Base-by-base conservation (phyloP, 2,888 invertebrate genomes). In the Drosophila eohydei region DNA sequence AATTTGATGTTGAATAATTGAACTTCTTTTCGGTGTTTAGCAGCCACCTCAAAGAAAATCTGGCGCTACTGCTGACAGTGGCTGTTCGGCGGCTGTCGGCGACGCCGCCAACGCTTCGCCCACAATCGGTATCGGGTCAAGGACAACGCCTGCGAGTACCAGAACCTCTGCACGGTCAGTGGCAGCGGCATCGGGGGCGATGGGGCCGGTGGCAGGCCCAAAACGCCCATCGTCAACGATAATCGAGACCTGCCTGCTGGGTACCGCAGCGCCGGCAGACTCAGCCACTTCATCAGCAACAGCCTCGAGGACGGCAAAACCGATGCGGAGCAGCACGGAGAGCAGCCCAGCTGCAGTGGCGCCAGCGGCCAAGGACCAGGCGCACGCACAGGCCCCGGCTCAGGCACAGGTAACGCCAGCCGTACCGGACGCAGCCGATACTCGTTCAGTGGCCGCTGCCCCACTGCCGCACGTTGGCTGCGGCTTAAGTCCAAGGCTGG, bases 401-500 rank as follows among this genome's bases (percentile, higher is more conserved):
- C 51, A 36, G 67, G 63, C n/a, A 4, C 2, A 30, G 54, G 61
- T 14, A 55, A 54, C 55, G n/a, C 48, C 51, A 32, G 7, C 34
- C 26, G 41, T 3, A 43, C 9, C 38, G 44, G 62, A 43, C 50
- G 67, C 83, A 93, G 72, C 41, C 78, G 76, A 26, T 77, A 83
- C 57, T 41, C 78, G 61, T 62, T 80, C 74, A 46, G 68, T 9
- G 76, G 82, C n/a, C 73, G 85, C 65, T 90, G 89, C 67, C 88
- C 85, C 74, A 78, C 60, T 40, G 81, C 86, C 78, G 72, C 82
- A 74, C 85, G 84, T 71, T 92, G 92, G 92, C 74, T 92, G 91
- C 90, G 92, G 91, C 71, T 94, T 95, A 94, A 95, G 94, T 93
- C 95, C 95, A 90, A 94, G 95, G 83, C 94, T 95, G 93, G 95